phyloP scores from a whole-genome alignment of 2,113 vertebrate species.

The Oenanthe oenanthe region DNA sequence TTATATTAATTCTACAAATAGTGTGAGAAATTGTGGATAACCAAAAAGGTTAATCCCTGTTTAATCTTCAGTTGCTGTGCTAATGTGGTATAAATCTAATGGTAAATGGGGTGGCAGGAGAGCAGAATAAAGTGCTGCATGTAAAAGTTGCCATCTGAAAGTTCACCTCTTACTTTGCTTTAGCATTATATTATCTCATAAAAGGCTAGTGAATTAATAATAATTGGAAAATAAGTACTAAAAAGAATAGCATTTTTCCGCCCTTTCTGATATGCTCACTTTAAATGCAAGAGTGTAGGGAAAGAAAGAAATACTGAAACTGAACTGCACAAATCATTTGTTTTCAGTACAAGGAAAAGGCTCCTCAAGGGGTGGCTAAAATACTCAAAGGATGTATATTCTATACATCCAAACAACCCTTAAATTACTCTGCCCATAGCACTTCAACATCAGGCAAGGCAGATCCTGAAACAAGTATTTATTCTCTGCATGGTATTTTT shows the following conservation, averaged over 20 bases:
- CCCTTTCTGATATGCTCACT: not conserved
- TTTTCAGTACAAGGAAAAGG: not conserved
- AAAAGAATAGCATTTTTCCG: not conserved
- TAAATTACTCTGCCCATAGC: not conserved
- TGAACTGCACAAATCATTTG: not conserved
- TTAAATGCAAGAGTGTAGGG: not conserved
- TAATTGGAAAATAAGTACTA: not conserved
- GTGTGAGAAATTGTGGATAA: conserved; percentile 1
- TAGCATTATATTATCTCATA: not conserved
- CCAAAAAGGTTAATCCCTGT: conserved; percentile 32
- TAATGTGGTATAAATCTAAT: not conserved
- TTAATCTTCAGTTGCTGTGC: conserved; percentile 7
- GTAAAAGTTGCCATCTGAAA: not conserved
- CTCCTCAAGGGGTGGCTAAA: not conserved
- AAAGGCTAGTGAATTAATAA: not conserved
- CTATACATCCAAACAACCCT: not conserved
- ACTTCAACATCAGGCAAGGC: not conserved
- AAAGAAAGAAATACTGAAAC: not conserved
- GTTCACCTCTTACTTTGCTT: not conserved
- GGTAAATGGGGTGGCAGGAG: not conserved
- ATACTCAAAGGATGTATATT: not conserved
- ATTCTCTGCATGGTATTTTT: not conserved
- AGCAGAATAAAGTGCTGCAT: not conserved
- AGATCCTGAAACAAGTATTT: not conserved
- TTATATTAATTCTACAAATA: conserved; percentile 24